These are phyloP conservation scores for Macrotus californicus DNA, from an alignment of 2,113 vertebrate genomes.

Conservation along the genomic window DNA sequence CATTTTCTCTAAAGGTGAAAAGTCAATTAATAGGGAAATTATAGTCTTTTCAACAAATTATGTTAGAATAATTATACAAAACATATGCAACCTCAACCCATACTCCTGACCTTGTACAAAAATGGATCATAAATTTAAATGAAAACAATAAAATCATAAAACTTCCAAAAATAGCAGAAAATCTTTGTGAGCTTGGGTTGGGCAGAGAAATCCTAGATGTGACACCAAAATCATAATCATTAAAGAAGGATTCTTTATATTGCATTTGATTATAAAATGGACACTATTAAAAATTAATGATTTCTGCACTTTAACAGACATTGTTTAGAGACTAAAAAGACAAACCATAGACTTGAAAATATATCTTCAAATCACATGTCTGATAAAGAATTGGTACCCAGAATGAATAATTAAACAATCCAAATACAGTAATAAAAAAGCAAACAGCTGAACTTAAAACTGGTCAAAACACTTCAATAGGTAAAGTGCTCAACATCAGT, in stretches of 20 bases:
- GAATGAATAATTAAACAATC: not conserved
- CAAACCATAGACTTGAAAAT: not conserved
- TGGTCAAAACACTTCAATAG: not conserved
- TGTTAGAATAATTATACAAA: not conserved
- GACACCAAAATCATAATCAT: not conserved
- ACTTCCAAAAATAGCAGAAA: not conserved
- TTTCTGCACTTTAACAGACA: not conserved
- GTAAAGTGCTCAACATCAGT: not conserved
- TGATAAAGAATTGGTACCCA: not conserved
- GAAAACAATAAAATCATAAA: not conserved
- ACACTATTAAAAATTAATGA: not conserved
- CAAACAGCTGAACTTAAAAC: not conserved
- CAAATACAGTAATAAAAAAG: not conserved
- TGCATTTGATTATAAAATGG: not conserved
- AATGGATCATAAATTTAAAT: not conserved
- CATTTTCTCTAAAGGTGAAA: not conserved
- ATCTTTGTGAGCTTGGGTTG: not conserved
- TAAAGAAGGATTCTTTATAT: not conserved
- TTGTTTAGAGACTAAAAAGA: not conserved
- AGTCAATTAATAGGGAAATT: not conserved
- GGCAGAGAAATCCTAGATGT: not conserved
- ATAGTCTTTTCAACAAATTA: not conserved
- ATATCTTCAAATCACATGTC: not conserved
- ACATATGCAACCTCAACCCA: not conserved
- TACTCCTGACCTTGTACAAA: not conserved